Percentiles rank a stretch among this genome's conserved stretches.
These are phyloP conservation scores for Antedon mediterranea DNA, from an alignment of 53 echinoderm and acorn worm species.

Conservation along the genomic window DNA sequence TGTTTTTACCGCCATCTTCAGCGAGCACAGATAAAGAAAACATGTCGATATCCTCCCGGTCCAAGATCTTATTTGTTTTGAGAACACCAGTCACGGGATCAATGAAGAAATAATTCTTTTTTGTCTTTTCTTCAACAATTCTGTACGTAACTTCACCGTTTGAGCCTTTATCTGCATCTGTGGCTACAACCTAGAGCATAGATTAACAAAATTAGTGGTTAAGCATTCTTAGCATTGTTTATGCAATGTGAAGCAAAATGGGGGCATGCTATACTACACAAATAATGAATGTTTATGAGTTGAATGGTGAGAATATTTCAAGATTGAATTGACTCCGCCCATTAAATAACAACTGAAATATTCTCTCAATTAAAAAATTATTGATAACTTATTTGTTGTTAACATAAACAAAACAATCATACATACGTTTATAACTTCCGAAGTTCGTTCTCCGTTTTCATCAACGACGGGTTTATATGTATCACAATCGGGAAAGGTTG, in stretches of 20 bases:
- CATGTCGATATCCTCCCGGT: conserved; percentile 33
- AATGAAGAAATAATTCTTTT: conserved; percentile 37
- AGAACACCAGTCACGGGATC: conserved; percentile 41
- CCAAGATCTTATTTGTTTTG: conserved; percentile 16
- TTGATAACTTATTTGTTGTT: too few species aligned
- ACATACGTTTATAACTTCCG: neutral
- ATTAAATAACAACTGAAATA: too few species aligned
- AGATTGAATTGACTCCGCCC: too few species aligned
- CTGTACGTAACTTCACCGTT: conserved; percentile 56
- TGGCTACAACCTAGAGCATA: conserved; percentile 77
- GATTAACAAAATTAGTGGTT: too few species aligned
- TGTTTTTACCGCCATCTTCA: conserved; percentile 33
- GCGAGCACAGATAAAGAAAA: conserved; percentile 41
- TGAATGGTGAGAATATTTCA: too few species aligned
- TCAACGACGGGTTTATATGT: conserved; percentile 28
- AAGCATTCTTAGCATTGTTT: too few species aligned
- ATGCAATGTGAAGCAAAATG: too few species aligned
- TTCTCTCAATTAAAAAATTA: too few species aligned
- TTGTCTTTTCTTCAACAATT: conserved; percentile 21
- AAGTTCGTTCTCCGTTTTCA: conserved; percentile 15
- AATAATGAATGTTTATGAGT: too few species aligned
- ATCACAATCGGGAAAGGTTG: conserved; percentile 48
- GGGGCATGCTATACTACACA: too few species aligned
- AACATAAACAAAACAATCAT: too few species aligned
- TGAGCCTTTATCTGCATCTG: conserved; percentile 66